Percentiles rank a stretch among this genome's conserved stretches.
phyloP scores from a whole-genome alignment of 2,888 invertebrate genomes.

The Leucozona laternaria region DNA sequence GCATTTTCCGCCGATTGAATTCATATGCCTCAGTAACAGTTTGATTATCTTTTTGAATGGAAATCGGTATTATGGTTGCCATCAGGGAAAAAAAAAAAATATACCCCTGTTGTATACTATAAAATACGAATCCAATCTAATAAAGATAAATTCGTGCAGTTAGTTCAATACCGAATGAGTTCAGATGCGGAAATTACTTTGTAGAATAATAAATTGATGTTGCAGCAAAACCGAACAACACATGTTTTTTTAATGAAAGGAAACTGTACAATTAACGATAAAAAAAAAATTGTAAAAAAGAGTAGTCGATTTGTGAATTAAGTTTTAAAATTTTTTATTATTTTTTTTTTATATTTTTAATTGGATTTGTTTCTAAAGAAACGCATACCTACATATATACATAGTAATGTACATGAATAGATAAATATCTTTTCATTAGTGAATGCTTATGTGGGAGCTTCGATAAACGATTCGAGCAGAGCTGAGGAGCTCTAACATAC shows the following conservation, averaged over 20 bases:
- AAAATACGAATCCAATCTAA: slow-evolving; percentile 48
- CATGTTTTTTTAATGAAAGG: slow-evolving; percentile 41
- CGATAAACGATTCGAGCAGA: too few species aligned
- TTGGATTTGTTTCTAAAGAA: too few species aligned
- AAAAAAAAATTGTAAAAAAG: not conserved
- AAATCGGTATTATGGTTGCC: slow-evolving; percentile 30
- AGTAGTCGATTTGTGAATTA: not conserved
- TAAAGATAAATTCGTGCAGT: slow-evolving; percentile 47
- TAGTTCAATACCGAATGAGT: slow-evolving; percentile 26
- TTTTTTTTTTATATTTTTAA: too few species aligned
- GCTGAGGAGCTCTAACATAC: too few species aligned
- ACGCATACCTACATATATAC: too few species aligned
- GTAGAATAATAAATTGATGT: slow-evolving; percentile 40
- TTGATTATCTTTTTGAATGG: slow-evolving; percentile 52
- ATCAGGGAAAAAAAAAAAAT: not conserved
- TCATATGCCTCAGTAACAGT: slow-evolving; percentile 46
- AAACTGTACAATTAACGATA: not conserved
- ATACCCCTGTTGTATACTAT: not conserved
- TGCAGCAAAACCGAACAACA: slow-evolving; percentile 28
- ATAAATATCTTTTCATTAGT: too few species aligned
- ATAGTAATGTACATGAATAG: too few species aligned
- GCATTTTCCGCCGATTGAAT: slow-evolving; percentile 49
- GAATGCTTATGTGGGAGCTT: too few species aligned
- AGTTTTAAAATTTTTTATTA: not conserved
- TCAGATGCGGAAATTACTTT: slow-evolving; percentile 56